Evolutionary conservation across 92 coral and sea anemone genomes (phyloP).

Genomic region (Phymanthus crucifer): DNA sequence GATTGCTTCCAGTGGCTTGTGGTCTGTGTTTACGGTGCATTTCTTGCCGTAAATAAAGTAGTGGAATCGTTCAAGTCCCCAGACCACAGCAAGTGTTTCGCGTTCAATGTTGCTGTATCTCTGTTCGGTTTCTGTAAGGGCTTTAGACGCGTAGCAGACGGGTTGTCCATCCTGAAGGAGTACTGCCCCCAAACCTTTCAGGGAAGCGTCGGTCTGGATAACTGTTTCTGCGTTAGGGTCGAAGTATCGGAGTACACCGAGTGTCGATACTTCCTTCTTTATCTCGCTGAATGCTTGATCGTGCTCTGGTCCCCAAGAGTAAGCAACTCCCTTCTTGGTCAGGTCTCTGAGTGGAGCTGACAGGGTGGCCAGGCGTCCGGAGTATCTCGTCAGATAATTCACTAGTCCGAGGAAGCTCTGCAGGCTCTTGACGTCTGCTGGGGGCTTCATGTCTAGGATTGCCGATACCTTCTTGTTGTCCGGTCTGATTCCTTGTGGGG

Average conservation of each 20-base stretch:
- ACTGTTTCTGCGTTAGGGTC: constrained; percentile 43
- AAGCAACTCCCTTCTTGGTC: constrained; percentile 33
- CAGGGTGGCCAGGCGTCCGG: constrained; percentile 29
- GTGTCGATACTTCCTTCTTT: constrained; percentile 31
- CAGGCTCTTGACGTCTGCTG: constrained; percentile 28
- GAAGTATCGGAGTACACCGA: constrained; percentile 37
- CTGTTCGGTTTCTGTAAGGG: constrained; percentile 56
- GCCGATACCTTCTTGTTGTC: constrained; percentile 47
- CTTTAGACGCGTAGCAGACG: constrained; percentile 45
- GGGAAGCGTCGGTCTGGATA: constrained; percentile 45
- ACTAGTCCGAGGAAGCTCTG: background rate
- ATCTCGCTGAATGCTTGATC: constrained; percentile 37
- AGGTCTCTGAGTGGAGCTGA: constrained; percentile 32
- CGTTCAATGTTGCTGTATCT: constrained; percentile 63
- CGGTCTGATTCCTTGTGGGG: background rate
- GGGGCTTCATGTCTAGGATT: constrained; percentile 34
- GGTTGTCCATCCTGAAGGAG: constrained; percentile 43
- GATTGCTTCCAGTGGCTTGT: constrained; percentile 49
- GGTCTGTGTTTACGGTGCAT: constrained; percentile 60
- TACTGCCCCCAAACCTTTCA: constrained; percentile 40
- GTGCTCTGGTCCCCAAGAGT: constrained; percentile 44
- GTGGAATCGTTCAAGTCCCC: constrained; percentile 64
- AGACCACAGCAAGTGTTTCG: constrained; percentile 53
- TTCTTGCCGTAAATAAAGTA: constrained; percentile 56
- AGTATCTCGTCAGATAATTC: constrained; percentile 14